phyloP scores from a whole-genome alignment of 2,113 vertebrate species.

The Catharus bicknelli region DNA sequence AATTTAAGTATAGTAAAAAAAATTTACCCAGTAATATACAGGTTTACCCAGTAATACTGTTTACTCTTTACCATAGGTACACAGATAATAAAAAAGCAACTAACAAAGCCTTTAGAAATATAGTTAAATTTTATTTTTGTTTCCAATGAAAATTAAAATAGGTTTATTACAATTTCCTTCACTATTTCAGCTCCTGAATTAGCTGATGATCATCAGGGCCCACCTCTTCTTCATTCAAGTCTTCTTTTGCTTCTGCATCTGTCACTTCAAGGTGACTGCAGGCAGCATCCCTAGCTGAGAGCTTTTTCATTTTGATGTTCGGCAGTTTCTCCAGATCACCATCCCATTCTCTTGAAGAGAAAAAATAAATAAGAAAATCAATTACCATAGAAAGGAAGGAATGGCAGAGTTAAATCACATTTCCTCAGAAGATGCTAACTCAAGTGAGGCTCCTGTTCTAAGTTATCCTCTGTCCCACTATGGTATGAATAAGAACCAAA shows the following conservation, averaged over 20 bases:
- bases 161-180: neutral
- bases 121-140: slow-evolving; percentile 27
- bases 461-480: neutral
- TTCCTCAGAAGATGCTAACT: neutral
- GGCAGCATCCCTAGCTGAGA: slow-evolving; percentile 76
- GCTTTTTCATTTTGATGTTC: slow-evolving; percentile 90
- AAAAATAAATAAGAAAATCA: neutral
- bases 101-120: neutral
- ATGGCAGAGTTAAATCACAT: neutral
- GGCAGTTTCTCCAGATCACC: slow-evolving; percentile 92
- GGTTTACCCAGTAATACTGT: neutral
- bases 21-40: neutral
- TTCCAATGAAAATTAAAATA: slow-evolving; percentile 5
- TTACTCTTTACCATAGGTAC: neutral
- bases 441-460: neutral
- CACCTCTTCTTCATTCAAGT: slow-evolving; percentile 39
- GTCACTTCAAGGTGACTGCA: slow-evolving; percentile 47
- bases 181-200: slow-evolving; percentile 25
- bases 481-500: neutral
- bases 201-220: neutral
- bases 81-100: neutral
- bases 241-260: slow-evolving; percentile 30
- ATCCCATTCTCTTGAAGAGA: slow-evolving; percentile 85
- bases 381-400: neutral
- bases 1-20: neutral